Evolutionary conservation across 2,797 vertebrate genomes (phyloP), one percentile per base, ranked within the genome.

Genomic region (Eupleurogrammus muticus): DNA sequence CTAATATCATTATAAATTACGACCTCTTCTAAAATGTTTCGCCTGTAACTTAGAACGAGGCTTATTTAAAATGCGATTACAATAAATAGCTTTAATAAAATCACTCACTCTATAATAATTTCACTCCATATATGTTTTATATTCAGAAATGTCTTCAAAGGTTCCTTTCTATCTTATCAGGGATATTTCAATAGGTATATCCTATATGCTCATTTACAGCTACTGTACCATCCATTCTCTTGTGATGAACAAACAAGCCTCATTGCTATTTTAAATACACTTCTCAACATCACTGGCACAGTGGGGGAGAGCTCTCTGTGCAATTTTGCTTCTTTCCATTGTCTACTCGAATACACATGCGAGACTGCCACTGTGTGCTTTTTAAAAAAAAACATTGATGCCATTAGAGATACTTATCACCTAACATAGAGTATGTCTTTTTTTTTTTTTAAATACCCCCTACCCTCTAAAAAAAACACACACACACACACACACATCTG

Each of bases 271-370:
- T 60, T 57, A 14, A 70, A 70, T 32, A 40, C 32, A 60, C 17
- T 14, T 34, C 49, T 48, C 9, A 83, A 66, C 77, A 61, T 82
- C 75, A 79, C 53, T 16, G 66, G 28, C 48, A 13, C 70, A 63
- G 74, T 57, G 21, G 76, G 76, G 58, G 56, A 77, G 46, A 51
- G 47, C 52, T 54, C 70, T 79, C 21, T 47, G 49, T 48, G 38
- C 46, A 67, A 70, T 69, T 76, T 3, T 62, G 28, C 66, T 75
- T 36, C 60, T 82, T 28, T 28, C 28, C 7, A 35, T 46, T 42
- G 75, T 66, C 23, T 70, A 56, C 67, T 74, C 75, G 59, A 73
- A 76, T 67, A 46, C 9, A 51, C 40, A 48, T 58, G 51, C 48
- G 53, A 56, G 28, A 46, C 60, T 75, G 16, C 11, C 47, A 49